phyloP scores from a whole-genome alignment of 1,140 invertebrate genomes.

The Andrena cerasifolii region DNA sequence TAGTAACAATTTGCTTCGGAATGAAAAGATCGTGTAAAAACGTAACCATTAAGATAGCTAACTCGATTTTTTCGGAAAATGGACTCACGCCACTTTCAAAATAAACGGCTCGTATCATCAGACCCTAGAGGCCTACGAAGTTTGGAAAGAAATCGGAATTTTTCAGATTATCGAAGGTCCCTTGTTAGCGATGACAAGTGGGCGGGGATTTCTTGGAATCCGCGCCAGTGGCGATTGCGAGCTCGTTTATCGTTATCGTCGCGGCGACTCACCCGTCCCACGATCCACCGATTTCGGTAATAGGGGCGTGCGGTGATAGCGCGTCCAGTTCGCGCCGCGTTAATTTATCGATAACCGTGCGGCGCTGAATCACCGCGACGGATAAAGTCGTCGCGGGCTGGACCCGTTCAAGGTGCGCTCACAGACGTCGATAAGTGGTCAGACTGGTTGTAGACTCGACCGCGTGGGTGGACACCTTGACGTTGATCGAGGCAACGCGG shows the following conservation, averaged over 20 bases:
- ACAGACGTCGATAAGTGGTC: constrained; percentile 44
- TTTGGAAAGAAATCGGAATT: no score
- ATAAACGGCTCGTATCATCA: no score
- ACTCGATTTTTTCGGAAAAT: no score
- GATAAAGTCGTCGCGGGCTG: constrained; percentile 25
- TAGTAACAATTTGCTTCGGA: no score
- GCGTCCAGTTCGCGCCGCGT: constrained; percentile 19
- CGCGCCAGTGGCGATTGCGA: background rate
- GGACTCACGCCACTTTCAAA: no score
- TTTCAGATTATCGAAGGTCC: no score
- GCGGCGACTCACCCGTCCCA: background rate
- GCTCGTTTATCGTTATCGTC: constrained; percentile 35
- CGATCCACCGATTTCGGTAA: constrained; percentile 34
- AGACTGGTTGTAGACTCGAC: constrained; percentile 27
- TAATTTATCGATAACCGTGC: constrained; percentile 35
- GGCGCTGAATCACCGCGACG: constrained; percentile 33
- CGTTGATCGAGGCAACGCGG: constrained; percentile 29
- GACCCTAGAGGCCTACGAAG: no score
- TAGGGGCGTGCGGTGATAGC: constrained; percentile 33
- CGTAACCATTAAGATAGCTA: no score
- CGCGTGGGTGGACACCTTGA: constrained; percentile 43
- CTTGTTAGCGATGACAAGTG: background rate
- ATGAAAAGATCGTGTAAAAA: no score
- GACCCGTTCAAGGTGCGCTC: constrained; percentile 39
- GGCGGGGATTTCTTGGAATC: background rate